Base-by-base conservation (phyloP, 2,113 vertebrate species). In the Dipodomys spectabilis region DNA sequence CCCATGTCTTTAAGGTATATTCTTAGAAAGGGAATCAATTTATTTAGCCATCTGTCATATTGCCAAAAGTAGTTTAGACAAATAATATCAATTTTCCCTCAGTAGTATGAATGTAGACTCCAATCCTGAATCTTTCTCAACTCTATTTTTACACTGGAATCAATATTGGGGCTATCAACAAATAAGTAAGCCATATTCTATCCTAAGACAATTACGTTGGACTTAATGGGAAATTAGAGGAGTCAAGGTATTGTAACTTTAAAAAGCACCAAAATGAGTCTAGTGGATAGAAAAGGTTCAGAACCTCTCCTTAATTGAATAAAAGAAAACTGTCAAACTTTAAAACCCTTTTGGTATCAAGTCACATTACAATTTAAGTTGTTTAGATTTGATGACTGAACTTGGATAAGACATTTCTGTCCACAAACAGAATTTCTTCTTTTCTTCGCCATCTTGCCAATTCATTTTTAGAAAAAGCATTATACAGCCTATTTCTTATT, bases 221-320 rank as follows among this genome's bases (percentile, higher is more conserved):
- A 65, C 83, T 75, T 96, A 64, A 74, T 12, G 27, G 57, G 32
- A 81, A 16, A 11, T 65, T 27, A 3, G 16, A 27, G 39, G 13
- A 74, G 5, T 2, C 10, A 62, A 64, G 2, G 3, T 9, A 49
- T 22, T 85, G 9, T 82, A 72, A 93, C 7, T 90, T 87, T 73
- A n/a, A 74, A 39, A 83, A 94, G 60, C 60, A 78, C 57, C 75
- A 30, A 45, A 84, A 30, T 89, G 25, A 88, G 15, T 86, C 57
- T 81, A 53, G 69, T 60, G 73, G 57, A 71, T 62, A 64, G 16
- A 86, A 57, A 28, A 60, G 3, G 8, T 60, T 95, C 62, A 60
- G 45, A 90, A 88, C 62, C 39, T 88, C 30, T 85, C 88, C 73
- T 79, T 92, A 89, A 94, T 23, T 94, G 77, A 72, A 28, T 72